phyloP scores from a whole-genome alignment of 2,113 vertebrate genomes.

The Campylorhamphus procurvoides region DNA sequence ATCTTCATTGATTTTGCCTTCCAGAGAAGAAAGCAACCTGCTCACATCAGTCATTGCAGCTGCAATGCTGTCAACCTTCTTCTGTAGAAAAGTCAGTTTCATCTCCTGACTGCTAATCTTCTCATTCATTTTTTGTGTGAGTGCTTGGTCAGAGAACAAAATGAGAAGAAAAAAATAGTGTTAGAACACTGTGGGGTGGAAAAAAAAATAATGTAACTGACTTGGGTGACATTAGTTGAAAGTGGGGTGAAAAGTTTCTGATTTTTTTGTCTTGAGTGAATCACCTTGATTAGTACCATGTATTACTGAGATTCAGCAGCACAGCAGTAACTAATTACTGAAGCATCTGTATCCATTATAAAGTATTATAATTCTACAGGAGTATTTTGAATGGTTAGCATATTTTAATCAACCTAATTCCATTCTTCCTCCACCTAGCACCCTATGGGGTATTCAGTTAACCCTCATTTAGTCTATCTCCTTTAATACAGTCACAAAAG shows the following conservation, averaged over 20 bases:
- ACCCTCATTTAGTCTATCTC: not conserved
- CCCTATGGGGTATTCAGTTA: not conserved
- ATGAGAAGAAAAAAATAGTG: not conserved
- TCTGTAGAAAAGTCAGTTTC: constrained; percentile 74
- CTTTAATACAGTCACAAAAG: not conserved
- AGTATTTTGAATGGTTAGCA: constrained; percentile 5
- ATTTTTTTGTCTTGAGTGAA: not conserved
- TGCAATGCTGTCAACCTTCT: constrained; percentile 74
- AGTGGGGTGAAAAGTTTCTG: not conserved
- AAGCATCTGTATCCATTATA: constrained; percentile 22
- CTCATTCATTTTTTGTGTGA: constrained; percentile 71
- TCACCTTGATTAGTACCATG: constrained; percentile 19
- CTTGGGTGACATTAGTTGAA: not conserved
- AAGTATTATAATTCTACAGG: constrained; percentile 25
- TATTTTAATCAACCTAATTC: constrained; percentile 36
- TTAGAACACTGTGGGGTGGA: not conserved
- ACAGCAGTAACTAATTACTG: constrained; percentile 30
- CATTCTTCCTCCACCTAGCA: not conserved
- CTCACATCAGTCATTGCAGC: constrained; percentile 62
- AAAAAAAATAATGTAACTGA: not conserved
- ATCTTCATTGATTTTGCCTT: constrained; percentile 78
- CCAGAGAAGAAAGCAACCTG: constrained; percentile 69
- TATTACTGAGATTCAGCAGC: constrained; percentile 13
- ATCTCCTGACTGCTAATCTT: constrained; percentile 74
- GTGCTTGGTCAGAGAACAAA: constrained; percentile 37